Base-by-base conservation (phyloP, 2,797 vertebrate genomes). In the Ibycter americanus region DNA sequence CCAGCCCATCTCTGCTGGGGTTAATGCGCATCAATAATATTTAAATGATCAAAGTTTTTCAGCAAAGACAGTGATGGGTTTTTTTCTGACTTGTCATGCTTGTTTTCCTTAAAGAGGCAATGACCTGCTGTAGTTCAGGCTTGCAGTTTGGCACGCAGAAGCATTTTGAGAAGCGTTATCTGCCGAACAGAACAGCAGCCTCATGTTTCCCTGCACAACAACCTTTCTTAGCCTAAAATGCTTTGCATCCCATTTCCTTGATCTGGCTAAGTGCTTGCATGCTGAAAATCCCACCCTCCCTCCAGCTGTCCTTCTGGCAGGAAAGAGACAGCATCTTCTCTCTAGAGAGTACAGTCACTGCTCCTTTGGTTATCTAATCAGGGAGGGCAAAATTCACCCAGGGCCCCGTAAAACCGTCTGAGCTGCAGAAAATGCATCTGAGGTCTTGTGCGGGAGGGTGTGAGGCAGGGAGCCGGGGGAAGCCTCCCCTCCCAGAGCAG, bases 341-440 rank as follows among this genome's bases (percentile, higher is more conserved):
- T 81, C 93, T 2, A 22, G 95, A 94, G 96, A 97, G 91, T 71
- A 70, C 89, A 96, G 96, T 89, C 94, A 93, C 95, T 94, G 95
- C 96, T 97, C 97, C 96, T 97, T 97, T 96, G 95, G 89, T 96
- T 97, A 97, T 79, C 93, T 96, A 95, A 97, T 97, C 95, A 73
- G 84, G 85, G 93, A 94, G 93, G 92, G 96, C 90, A 96, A 88
- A 70, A 86, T 55, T 68, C 95, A 86, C 89, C 73, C 8, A 52
- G 84, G 87, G 96, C 79, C 92, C 62, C 52, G 58, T 18, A 82
- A 94, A 95, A 91, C 51, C 62, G 8, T 29, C 83, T 16, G 94
- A 95, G 96, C 93, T 86, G 82, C 92, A 83, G 72, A 86, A 95
- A 96, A 92, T 34, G 87, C 93, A 93, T 81, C 91, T 15, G 8